phyloP scores from a whole-genome alignment of 2,797 vertebrate genomes.

The Channallabes apus region DNA sequence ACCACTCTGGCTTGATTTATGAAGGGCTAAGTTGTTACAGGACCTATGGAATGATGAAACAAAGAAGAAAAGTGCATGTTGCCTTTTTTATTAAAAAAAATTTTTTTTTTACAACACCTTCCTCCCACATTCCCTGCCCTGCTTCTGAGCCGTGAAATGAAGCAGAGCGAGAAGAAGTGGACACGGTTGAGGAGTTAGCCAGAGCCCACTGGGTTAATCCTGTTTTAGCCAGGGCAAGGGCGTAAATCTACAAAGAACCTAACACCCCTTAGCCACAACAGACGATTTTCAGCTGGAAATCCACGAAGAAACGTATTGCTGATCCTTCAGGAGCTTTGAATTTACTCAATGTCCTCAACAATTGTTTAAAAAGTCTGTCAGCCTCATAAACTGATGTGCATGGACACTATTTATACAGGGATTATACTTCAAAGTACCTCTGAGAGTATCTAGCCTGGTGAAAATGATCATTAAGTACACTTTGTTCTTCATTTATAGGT shows the following conservation, averaged over 20 bases:
- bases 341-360: slow-evolving; percentile 19
- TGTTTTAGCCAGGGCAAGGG: slow-evolving; percentile 54
- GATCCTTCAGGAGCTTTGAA: slow-evolving; percentile 44
- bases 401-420: background rate
- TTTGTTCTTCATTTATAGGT: slow-evolving; percentile 45
- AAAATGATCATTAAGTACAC: slow-evolving; percentile 34
- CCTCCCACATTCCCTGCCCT: background rate
- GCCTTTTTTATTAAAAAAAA: slow-evolving; percentile 8
- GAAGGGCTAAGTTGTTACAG: slow-evolving; percentile 30
- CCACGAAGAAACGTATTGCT: slow-evolving; percentile 9
- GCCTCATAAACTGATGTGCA: background rate
- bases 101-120: background rate
- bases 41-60: slow-evolving; percentile 30
- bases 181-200: slow-evolving; percentile 58
- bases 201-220: slow-evolving; percentile 65
- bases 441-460: slow-evolving; percentile 5
- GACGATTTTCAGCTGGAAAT: slow-evolving; percentile 36
- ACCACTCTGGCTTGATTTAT: slow-evolving; percentile 37
- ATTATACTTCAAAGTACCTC: slow-evolving; percentile 31
- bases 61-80: slow-evolving; percentile 35
- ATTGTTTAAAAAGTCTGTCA: background rate
- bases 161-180: slow-evolving; percentile 45
- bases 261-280: slow-evolving; percentile 17
- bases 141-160: slow-evolving; percentile 47
- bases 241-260: slow-evolving; percentile 57